A percentile compares a stretch with the other conserved stretches of the same genome.
These are phyloP conservation scores for Smittia sp. DNA, from an alignment of 2,888 invertebrate genomes.

Conservation along the genomic window DNA sequence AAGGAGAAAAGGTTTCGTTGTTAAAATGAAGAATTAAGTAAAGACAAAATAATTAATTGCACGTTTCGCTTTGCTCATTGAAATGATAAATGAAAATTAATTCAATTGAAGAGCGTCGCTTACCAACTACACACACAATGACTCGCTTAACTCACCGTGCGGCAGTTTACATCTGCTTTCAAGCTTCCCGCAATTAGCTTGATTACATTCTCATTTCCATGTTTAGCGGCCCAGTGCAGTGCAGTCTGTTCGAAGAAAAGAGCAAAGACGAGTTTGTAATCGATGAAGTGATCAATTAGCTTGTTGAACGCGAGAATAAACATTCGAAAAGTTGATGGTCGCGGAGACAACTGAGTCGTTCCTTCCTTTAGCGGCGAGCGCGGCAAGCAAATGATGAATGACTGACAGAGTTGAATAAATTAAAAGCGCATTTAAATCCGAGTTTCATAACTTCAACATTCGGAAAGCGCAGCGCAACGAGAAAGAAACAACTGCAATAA, in stretches of 20 bases:
- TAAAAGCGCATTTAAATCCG: no score
- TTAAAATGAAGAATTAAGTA: conserved; percentile 2
- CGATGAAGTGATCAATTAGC: background rate
- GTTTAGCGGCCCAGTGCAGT: conserved; percentile 95
- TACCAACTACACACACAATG: background rate
- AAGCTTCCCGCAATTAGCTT: conserved; percentile 89
- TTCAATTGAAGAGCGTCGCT: background rate
- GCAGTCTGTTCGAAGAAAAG: conserved; percentile 71
- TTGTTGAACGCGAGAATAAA: no score
- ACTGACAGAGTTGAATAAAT: no score
- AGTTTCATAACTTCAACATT: no score
- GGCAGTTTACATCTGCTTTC: conserved; percentile 78
- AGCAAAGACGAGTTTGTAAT: conserved; percentile 3
- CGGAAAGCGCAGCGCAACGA: no score
- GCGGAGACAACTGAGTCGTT: no score
- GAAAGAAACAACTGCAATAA: no score
- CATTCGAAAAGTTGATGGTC: no score
- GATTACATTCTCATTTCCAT: conserved; percentile 85
- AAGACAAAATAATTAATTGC: conserved; percentile 17
- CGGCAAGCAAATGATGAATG: no score
- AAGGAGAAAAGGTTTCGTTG: background rate
- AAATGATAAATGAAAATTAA: conserved; percentile 15
- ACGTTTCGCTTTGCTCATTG: background rate
- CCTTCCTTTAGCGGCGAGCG: no score
- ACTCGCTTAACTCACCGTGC: conserved; percentile 66